Conservation (phyloP, 2,113 vertebrate genomes). For the Mola mola region DNA sequence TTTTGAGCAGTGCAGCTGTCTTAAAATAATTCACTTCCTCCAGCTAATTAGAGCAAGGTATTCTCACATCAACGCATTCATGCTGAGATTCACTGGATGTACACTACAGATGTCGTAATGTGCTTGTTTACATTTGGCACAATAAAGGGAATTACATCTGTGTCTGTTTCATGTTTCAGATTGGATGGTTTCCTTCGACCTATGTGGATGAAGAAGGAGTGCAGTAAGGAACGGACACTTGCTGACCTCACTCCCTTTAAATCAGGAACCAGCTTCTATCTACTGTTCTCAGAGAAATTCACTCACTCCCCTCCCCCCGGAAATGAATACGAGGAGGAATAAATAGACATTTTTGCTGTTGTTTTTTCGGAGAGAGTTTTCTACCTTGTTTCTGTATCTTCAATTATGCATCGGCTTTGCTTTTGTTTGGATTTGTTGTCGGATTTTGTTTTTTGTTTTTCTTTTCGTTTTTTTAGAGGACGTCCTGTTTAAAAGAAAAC, state of each 20-base stretch:
- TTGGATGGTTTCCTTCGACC: constrained; percentile 98
- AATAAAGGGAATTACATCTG: background rate
- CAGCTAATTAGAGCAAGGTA: too few species aligned
- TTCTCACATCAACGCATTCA: too few species aligned
- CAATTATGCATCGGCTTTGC: constrained; percentile 81
- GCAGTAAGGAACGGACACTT: constrained; percentile 75
- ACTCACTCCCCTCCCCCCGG: constrained; percentile 66
- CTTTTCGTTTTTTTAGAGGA: constrained; percentile 29
- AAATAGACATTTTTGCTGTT: constrained; percentile 6
- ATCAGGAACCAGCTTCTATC: constrained; percentile 62
- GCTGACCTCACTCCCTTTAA: constrained; percentile 34
- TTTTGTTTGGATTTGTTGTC: constrained; percentile 22
- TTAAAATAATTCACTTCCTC: too few species aligned
- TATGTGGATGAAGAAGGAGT: constrained; percentile 96
- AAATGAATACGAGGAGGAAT: constrained; percentile 53
- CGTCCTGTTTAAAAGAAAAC: constrained; percentile 56
- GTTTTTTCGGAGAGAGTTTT: constrained; percentile 67
- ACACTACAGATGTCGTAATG: too few species aligned
- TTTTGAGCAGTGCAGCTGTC: too few species aligned
- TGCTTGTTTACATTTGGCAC: constrained; percentile 6
- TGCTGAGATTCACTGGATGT: too few species aligned
- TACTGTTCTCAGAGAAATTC: constrained; percentile 69
- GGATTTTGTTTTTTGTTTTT: constrained; percentile 6
- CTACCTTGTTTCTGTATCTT: constrained; percentile 60
- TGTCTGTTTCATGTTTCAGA: constrained; percentile 75